phyloP scores from a whole-genome alignment of 2,888 invertebrate species.

The Mythimna pallens region DNA sequence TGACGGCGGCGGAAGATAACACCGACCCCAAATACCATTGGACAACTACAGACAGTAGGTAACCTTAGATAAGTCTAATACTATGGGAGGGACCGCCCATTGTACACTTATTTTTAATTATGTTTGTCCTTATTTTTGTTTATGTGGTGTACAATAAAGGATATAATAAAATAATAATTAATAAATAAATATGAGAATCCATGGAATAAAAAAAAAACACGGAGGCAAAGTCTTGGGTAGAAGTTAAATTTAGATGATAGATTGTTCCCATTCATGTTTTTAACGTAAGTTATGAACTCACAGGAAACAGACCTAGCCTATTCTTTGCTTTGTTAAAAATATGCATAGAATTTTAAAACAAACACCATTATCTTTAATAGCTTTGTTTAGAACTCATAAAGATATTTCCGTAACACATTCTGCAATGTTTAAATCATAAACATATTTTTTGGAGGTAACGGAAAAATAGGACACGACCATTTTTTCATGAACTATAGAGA shows the following conservation, averaged over 20 bases:
- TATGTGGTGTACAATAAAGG: too few relatives aligned
- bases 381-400: constrained; percentile 52
- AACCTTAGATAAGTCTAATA: too few relatives aligned
- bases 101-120: too few relatives aligned
- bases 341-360: constrained; percentile 45
- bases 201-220: neutral
- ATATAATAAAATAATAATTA: too few relatives aligned
- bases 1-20: too few relatives aligned
- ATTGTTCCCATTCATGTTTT: neutral
- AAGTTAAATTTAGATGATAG: neutral
- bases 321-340: constrained; percentile 38
- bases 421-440: constrained; percentile 3
- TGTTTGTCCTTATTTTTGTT: too few relatives aligned
- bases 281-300: constrained; percentile 1
- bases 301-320: constrained; percentile 43
- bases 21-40: too few relatives aligned
- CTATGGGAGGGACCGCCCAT: too few relatives aligned
- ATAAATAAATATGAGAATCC: too few relatives aligned
- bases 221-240: neutral
- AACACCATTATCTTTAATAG: constrained; percentile 53
- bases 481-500: constrained; percentile 1
- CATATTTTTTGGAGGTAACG: constrained; percentile 2
- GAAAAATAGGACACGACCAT: neutral
- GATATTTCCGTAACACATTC: constrained; percentile 33
- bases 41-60: too few relatives aligned